Conservation (phyloP, 2,113 vertebrate species). For the Probosciger aterrimus region DNA sequence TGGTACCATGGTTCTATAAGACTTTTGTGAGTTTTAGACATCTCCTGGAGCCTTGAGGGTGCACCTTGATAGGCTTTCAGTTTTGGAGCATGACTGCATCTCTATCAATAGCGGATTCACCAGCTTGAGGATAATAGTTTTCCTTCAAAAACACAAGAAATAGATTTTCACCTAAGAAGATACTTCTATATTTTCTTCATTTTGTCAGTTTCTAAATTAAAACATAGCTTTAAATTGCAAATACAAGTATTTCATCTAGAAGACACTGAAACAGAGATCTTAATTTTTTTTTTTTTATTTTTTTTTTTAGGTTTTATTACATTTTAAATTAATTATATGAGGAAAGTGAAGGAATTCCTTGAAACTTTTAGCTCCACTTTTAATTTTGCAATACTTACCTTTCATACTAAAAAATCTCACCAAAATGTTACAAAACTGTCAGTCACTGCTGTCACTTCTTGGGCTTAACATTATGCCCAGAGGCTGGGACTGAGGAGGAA, state of each 20-base stretch:
- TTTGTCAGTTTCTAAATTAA: background rate
- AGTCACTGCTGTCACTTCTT: background rate
- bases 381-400: background rate
- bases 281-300: background rate
- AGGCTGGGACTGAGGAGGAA: background rate
- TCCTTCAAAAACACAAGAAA: background rate
- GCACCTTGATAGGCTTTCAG: background rate
- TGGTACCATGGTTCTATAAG: background rate
- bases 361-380: background rate
- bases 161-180: background rate
- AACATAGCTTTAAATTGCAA: background rate
- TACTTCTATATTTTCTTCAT: accelerated
- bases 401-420: background rate
- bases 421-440: background rate
- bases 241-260: background rate
- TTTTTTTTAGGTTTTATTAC: background rate
- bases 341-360: background rate
- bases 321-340: background rate
- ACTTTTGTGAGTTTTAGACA: background rate
- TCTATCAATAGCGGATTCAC: background rate
- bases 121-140: background rate
- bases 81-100: background rate
- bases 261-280: background rate
- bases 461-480: background rate
- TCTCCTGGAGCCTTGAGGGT: background rate